Base-by-base conservation (phyloP, 2,113 vertebrate genomes). In the Corythoichthys intestinalis region DNA sequence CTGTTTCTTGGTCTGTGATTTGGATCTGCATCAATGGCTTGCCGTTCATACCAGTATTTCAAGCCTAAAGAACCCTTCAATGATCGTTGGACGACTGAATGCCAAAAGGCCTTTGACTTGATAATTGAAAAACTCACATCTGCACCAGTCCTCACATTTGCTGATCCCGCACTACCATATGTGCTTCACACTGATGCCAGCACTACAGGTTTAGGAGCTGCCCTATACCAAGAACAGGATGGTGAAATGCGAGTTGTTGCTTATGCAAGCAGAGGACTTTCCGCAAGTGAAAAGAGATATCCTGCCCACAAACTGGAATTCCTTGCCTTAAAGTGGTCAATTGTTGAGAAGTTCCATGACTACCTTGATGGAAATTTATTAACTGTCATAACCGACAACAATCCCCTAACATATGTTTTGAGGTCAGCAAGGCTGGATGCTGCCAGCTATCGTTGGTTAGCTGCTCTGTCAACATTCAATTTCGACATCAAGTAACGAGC, bases 281-380 rank as follows among this genome's bases (percentile, higher is more conserved):
- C 61, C 6, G 15, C 4, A 3, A 50, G 70, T 65, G 75, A 73
- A 35, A 11, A 12, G 4, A 35, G 49, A 0, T 73, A 66, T n/a
- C n/a, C n/a, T n/a, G n/a, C n/a, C 20, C n/a, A n/a, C n/a, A n/a
- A n/a, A n/a, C n/a, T n/a, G n/a, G n/a, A n/a, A n/a, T n/a, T n/a
- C n/a, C n/a, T n/a, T n/a, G n/a, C n/a, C n/a, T n/a, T n/a, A n/a
- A n/a, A n/a, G n/a, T n/a, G n/a, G n/a, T n/a, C n/a, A n/a, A n/a
- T n/a, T n/a, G n/a, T n/a, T n/a, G n/a, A n/a, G 4, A 54, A 54
- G 6, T 41, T 54, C 11, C 4, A 20, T 10, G 53, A 56, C n/a
- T 56, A 28, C 9, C n/a, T 28, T 4, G 20, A 56, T 56, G 53
- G 12, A 1, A 28, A 2, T 4, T 2, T 28, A 1, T 56, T 56